A percentile compares a stretch with the other conserved stretches of the same genome.
These are phyloP conservation scores for Drosophila villosipedis DNA, from an alignment of 2,888 invertebrate species.

Conservation along the genomic window DNA sequence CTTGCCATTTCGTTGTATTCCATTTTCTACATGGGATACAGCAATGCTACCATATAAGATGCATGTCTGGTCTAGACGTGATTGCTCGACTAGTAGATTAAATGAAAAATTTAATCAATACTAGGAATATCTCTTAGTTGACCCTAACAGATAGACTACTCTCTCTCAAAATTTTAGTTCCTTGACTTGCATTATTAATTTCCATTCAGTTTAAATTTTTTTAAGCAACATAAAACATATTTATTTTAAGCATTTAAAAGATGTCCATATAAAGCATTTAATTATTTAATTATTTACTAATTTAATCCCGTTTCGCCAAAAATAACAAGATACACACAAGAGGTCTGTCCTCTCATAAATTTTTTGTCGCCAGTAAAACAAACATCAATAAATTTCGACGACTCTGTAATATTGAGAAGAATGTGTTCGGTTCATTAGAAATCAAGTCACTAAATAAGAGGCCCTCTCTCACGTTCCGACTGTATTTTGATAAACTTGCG, in stretches of 20 bases:
- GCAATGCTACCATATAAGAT: not conserved
- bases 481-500: not conserved
- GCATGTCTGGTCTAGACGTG: not conserved
- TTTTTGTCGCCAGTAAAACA: not conserved
- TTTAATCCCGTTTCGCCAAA: not conserved
- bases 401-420: not conserved
- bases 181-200: not conserved
- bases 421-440: not conserved
- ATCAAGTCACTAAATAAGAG: not conserved
- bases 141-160: not conserved
- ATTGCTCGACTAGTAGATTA: not conserved
- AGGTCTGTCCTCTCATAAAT: not conserved
- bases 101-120: not conserved
- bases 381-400: not conserved
- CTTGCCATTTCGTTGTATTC: not conserved
- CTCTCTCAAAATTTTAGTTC: not conserved
- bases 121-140: not conserved
- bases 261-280: not conserved
- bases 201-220: not conserved
- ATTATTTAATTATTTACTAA: not conserved
- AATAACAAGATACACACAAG: not conserved
- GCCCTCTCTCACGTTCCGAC: not conserved
- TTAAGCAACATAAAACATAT: not conserved
- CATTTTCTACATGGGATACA: not conserved
- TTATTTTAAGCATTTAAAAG: not conserved